phyloP scores from a whole-genome alignment of 2,113 vertebrate species.

The Dicaeum eximium region DNA sequence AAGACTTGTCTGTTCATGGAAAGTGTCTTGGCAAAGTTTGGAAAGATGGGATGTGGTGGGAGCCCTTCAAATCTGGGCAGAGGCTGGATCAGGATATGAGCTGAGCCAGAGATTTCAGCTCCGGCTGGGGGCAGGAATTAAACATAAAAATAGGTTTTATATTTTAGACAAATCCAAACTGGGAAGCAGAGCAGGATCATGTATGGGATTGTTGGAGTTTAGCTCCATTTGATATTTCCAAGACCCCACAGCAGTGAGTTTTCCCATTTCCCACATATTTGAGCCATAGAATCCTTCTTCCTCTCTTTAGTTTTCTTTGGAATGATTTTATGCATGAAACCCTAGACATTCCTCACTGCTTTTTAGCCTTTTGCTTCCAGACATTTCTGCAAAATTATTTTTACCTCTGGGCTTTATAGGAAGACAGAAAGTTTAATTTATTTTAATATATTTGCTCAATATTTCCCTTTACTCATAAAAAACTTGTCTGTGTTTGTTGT shows the following conservation, averaged over 20 bases:
- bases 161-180: background rate
- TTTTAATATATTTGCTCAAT: background rate
- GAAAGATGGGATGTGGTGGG: background rate
- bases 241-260: background rate
- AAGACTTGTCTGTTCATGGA: background rate
- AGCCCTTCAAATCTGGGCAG: background rate
- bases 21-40: background rate
- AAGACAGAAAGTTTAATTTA: background rate
- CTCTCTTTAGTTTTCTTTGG: background rate
- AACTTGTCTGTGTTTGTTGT: background rate
- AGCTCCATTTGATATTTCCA: background rate
- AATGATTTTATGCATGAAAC: background rate
- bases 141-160: background rate
- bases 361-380: background rate
- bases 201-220: background rate
- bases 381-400: background rate
- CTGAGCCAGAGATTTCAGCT: background rate
- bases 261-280: background rate
- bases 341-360: background rate
- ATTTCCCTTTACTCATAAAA: background rate
- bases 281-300: background rate
- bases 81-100: background rate
- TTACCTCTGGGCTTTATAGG: background rate
- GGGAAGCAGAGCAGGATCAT: background rate
- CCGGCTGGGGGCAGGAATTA: accelerated